Base-by-base conservation (phyloP, 2,888 invertebrate genomes). In the Pteria penguin region DNA sequence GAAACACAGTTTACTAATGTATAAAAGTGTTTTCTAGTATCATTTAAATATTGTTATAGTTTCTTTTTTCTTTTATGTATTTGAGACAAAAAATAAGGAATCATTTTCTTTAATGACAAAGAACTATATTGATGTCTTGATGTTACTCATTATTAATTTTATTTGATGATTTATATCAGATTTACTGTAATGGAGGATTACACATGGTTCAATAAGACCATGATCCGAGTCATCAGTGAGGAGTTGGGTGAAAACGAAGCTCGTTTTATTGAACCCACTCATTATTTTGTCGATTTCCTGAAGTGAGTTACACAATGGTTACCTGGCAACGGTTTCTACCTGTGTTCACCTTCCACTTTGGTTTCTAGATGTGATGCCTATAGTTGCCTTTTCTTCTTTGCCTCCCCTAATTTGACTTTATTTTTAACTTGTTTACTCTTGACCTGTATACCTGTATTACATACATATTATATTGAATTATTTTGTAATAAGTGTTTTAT, bases 221-320 rank as follows among this genome's bases (percentile, higher is more conserved):
- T 98, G 83, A 93, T 95, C 66, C 93, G 94, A 72, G 94, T 96
- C 62, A 94, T 96, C 2, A 94, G 95, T 84, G 94, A 96, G 81
- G 94, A 95, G 80, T 60, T 73, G 52, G 89, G 89, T 4, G 91
- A 91, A 63, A 83, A 84, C 54, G 76, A 80, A 67, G 82, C 80
- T 67, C 70, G 94, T 79, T 96, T 96, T 95, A 94, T 96, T 80
- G 94, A 95, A 85, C 94, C 95, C n/a, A 81, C 80, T 87, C 96
- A 96, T 32, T 96, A 96, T 24, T 98, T 98, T 92, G 98, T 97
- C 14, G 98, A 98, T 92, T 98, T 98, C 91, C 96, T 98, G 96
- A 95, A 91, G 92, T 92, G 68, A 68, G 57, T 57, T 57, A 32
- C 52, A 14, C 24, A n/a, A 52, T 22, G 24, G 27, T 60, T 27